phyloP scores from a whole-genome alignment of 1,140 invertebrate genomes.

The Metopolophium dirhodum region DNA sequence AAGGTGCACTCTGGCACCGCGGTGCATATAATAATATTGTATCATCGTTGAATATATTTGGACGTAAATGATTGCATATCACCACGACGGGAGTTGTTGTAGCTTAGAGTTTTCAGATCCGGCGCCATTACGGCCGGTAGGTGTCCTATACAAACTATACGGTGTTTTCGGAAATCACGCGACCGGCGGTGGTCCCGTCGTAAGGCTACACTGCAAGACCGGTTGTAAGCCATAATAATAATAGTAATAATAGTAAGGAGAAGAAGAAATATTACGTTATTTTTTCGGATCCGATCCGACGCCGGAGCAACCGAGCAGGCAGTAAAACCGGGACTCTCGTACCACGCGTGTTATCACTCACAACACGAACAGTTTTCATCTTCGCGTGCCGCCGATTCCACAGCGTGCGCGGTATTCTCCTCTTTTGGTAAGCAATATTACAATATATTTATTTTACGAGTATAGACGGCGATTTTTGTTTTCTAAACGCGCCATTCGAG shows the following conservation, averaged over 20 bases:
- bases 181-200: not conserved
- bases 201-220: conserved; percentile 25
- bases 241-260: not conserved
- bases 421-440: not conserved
- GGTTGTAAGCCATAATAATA: not conserved
- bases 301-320: not conserved
- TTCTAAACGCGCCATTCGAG: not conserved
- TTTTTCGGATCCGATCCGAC: not conserved
- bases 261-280: not conserved
- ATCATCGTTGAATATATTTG: too few relatives aligned
- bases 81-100: too few relatives aligned
- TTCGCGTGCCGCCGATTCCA: not conserved
- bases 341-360: not conserved
- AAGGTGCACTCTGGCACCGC: too few relatives aligned
- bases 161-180: not conserved
- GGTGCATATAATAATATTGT: too few relatives aligned
- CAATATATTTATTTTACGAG: not conserved
- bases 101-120: not conserved
- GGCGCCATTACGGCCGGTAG: not conserved
- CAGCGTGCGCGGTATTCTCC: not conserved
- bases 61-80: too few relatives aligned
- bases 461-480: not conserved
- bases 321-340: not conserved
- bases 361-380: not conserved
- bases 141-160: not conserved